Percentiles rank a stretch among this genome's conserved stretches.
Conservation (phyloP, 2,113 vertebrate species). For the Butorides virescens region DNA sequence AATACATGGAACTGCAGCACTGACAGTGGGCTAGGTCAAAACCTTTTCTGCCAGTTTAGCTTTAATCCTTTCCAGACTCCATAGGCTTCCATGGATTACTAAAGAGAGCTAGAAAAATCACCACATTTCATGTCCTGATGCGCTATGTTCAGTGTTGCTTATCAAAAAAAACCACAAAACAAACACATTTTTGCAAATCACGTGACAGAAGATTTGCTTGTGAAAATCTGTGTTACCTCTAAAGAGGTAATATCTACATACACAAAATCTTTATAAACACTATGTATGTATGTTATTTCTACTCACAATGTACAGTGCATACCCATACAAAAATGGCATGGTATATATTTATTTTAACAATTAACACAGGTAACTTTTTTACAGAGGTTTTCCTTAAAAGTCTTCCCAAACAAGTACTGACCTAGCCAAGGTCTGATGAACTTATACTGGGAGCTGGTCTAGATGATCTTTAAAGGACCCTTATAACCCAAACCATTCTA, state of each 20-base stretch:
- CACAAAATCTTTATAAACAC: neutral
- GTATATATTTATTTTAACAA: neutral
- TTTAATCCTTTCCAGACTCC: neutral
- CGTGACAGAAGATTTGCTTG: neutral
- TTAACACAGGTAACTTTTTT: neutral
- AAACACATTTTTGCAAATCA: neutral
- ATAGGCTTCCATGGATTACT: neutral
- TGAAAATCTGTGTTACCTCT: neutral
- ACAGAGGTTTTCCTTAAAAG: neutral
- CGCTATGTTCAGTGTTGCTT: accelerated
- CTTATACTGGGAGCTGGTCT: neutral
- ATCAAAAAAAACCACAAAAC: neutral
- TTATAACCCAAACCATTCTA: neutral
- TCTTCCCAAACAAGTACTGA: neutral
- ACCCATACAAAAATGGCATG: neutral
- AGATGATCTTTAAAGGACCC: neutral
- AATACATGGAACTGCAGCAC: neutral
- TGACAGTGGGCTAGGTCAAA: neutral
- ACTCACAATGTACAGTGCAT: neutral
- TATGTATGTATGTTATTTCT: neutral
- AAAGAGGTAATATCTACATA: neutral
- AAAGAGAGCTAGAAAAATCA: neutral
- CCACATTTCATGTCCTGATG: neutral
- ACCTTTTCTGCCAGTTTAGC: neutral
- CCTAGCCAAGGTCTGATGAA: neutral